Percentiles rank a stretch among this genome's conserved stretches.
Conservation (phyloP, 1,140 invertebrate species). For the Protaetia brevitarsis region DNA sequence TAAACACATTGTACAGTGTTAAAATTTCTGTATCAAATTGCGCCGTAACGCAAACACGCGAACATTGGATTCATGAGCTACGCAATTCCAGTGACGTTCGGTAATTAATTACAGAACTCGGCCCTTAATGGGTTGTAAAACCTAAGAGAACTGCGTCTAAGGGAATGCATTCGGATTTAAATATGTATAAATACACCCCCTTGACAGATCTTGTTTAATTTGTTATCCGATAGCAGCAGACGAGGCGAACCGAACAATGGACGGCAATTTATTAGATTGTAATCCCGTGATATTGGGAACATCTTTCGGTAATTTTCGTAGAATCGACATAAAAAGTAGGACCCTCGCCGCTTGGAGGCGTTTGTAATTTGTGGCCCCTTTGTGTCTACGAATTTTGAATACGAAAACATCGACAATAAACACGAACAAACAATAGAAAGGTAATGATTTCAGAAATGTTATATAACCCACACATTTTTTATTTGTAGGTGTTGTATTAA, state of each 20-base stretch:
- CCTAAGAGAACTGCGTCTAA: background rate
- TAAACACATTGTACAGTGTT: no score
- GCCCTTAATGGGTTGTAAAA: background rate
- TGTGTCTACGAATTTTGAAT: background rate
- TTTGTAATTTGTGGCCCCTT: conserved; percentile 16
- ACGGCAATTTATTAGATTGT: conserved; percentile 19
- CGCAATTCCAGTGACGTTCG: background rate
- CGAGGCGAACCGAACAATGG: background rate
- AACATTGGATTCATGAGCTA: no score
- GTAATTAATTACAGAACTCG: background rate
- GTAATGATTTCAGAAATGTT: no score
- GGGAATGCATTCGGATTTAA: background rate
- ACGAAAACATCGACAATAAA: background rate
- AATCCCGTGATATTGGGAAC: conserved; percentile 1
- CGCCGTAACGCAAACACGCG: no score
- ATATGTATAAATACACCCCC: background rate
- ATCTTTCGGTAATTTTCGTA: background rate
- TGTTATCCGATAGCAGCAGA: background rate
- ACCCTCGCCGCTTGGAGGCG: background rate
- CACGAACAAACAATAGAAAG: background rate
- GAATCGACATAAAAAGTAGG: conserved; percentile 1
- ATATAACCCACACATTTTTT: no score
- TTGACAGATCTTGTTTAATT: background rate
- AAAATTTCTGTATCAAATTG: no score
- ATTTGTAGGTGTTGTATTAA: no score